These are phyloP conservation scores for Antheraea mylitta DNA, from an alignment of 1,140 invertebrate genomes.

Conservation along the genomic window DNA sequence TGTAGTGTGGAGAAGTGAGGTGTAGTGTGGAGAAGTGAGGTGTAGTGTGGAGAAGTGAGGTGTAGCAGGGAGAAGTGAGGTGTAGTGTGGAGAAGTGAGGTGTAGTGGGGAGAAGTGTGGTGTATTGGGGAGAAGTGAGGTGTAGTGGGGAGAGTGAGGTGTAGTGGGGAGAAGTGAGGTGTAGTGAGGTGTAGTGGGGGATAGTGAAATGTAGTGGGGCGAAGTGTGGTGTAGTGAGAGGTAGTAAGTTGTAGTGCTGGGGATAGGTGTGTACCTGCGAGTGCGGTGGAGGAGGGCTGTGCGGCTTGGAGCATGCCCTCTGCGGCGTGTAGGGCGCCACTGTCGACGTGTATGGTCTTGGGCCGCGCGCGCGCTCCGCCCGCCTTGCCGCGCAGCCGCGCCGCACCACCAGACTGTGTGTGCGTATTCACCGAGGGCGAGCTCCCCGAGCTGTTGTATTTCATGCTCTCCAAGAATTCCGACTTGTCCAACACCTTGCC, in stretches of 20 bases:
- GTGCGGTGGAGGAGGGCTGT: slow-evolving; percentile 89
- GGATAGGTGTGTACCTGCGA: slow-evolving; percentile 81
- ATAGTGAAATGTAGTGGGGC: too few species aligned
- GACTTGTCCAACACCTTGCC: slow-evolving; percentile 87
- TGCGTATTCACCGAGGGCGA: slow-evolving; percentile 33
- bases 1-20: too few species aligned
- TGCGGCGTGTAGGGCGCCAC: slow-evolving; percentile 85
- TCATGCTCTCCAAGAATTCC: slow-evolving; percentile 84
- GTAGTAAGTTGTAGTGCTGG: too few species aligned
- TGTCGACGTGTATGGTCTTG: slow-evolving; percentile 93
- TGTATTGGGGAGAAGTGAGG: too few species aligned
- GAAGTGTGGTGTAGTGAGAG: too few species aligned
- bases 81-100: too few species aligned
- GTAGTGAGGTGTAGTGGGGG: too few species aligned
- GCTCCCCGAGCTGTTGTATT: slow-evolving; percentile 31
- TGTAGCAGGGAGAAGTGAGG: too few species aligned
- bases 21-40: too few species aligned
- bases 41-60: too few species aligned
- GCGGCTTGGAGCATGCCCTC: slow-evolving; percentile 87
- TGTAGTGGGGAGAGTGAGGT: too few species aligned
- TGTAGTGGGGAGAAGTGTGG: neutral
- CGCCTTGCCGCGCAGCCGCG: slow-evolving; percentile 25
- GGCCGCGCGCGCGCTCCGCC: slow-evolving; percentile 82
- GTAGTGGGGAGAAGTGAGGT: too few species aligned
- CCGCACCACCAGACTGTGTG: slow-evolving; percentile 37